Conservation (phyloP, 2,113 vertebrate species). For the Sylvia atricapilla region DNA sequence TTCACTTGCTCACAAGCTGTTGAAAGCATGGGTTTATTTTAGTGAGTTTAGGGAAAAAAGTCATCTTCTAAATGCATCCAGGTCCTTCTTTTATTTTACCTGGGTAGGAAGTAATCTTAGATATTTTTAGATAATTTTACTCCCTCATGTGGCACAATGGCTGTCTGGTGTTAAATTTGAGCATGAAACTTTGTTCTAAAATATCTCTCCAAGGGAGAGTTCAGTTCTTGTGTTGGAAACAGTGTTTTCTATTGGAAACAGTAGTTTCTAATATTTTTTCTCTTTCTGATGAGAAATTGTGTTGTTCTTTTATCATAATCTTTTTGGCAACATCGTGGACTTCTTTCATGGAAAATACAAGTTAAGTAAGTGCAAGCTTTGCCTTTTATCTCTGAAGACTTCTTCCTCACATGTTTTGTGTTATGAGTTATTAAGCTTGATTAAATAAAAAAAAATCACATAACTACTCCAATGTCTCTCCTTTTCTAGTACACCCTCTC, state of each 20-base stretch:
- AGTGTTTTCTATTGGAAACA: background rate
- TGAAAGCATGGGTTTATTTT: background rate
- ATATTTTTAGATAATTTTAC: background rate
- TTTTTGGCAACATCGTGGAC: background rate
- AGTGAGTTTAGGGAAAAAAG: background rate
- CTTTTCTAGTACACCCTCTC: background rate
- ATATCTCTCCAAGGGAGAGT: background rate
- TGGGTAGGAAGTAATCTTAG: background rate
- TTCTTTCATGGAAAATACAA: background rate
- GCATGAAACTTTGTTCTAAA: background rate
- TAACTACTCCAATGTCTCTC: background rate
- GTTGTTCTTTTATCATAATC: background rate
- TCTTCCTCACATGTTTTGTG: background rate
- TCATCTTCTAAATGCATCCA: background rate
- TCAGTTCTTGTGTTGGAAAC: background rate
- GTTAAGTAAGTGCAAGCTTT: background rate
- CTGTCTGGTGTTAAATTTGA: background rate
- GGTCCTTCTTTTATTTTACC: background rate
- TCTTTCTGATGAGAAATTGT: background rate
- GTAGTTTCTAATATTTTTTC: background rate
- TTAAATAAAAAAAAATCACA: background rate
- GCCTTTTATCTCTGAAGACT: background rate
- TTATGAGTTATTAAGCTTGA: background rate
- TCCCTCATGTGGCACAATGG: background rate
- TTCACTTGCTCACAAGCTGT: background rate